Evolutionary conservation across 2,888 invertebrate species (phyloP), one percentile per base, ranked within the genome.

Genomic region (Eurytoma californica): DNA sequence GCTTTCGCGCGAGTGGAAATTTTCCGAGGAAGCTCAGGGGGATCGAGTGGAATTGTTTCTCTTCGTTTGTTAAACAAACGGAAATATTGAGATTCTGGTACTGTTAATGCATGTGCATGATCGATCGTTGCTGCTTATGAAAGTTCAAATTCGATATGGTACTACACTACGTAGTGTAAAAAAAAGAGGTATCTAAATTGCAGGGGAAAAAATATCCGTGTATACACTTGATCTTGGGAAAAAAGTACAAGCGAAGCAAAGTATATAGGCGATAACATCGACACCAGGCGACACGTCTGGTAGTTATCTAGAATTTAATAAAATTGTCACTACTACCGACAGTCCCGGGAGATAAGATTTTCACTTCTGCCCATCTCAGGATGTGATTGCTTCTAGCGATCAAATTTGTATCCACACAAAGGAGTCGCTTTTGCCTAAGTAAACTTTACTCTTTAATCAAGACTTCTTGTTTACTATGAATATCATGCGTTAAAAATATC

Each of bases 271-370:
- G 66, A 47, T 66, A 58, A 66, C 51, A 49, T 51, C 55, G 51
- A 24, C 55, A 47, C 58, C 58, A 47, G 53, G 58, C 28, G 79
- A 72, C 72, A 55, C 77, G 86, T 70, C 72, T 80, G 49, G 58
- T 28, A 63, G 75, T 76, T 79, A 79, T 87, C 87, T 84, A 80
- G 82, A 82, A 81, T 82, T 84, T 87, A 87, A 87, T 87, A 87
- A 87, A 87, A 82, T 83, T 83, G 81, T 83, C 82, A 82, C 86
- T 83, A 84, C 68, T 61, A 24, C 24, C 24, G 83, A 86, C 83
- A 84, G 84, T 82, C 80, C 75, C 60, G 57, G 60, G 53, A 84
- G 87, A 87, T 87, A 86, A 86, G 83, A 83, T 73, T 80, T 80
- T 73, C 84, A 49, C 49, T 49, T 13, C 83, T 84, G 83, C 84